Evolutionary conservation across 2,888 invertebrate species (phyloP), one percentile per base, ranked within the genome.

Genomic region (Trisateles emortualis): DNA sequence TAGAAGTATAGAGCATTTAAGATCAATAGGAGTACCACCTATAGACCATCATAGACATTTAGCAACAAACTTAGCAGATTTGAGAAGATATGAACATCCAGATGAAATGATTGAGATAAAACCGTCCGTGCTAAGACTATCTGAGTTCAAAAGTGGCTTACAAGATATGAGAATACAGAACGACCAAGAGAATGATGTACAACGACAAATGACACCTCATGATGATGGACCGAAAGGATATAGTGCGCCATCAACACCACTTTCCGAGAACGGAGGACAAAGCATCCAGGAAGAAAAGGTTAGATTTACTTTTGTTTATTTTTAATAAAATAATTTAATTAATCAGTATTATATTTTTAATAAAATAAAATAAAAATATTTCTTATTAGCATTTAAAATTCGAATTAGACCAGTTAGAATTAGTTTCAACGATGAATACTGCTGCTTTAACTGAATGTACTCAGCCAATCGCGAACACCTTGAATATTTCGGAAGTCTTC

Each of bases 1-100:
- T 78, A 93, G 95, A 71, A 95, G 95, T 65, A 95, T 95, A 82
- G 95, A 95, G 66, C 95, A 95, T 72, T 81, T 95, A 66, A 89
- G 95, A 67, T 94, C 94, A 32, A 91, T 95, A 71, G 95, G 95
- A 26, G 94, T 93, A 0, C 91, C 92, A 0, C 92, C 88, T n/a
- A 45, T 93, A 61, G 92, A 93, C 59, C 87, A 85, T 10, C 93
- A 93, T 61, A 86, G 93, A 71, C 93, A 93, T 64, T 74, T 93
- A 76, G 82, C 92, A 61, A 81, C 91, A 2, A 92, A 93, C 62
- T 78, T 93, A 70, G 90, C 93, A 41, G 92, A 93, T 60, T 69
- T 93, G 50, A 83, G 93, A 72, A 86, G 93, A 69, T 93, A 93
- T 59, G 93, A 93, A 10, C 92, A 92, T 47, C 91, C 90, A 4